These are phyloP conservation scores for Athalia circularis DNA, from an alignment of 2,888 invertebrate species.

Conservation along the genomic window DNA sequence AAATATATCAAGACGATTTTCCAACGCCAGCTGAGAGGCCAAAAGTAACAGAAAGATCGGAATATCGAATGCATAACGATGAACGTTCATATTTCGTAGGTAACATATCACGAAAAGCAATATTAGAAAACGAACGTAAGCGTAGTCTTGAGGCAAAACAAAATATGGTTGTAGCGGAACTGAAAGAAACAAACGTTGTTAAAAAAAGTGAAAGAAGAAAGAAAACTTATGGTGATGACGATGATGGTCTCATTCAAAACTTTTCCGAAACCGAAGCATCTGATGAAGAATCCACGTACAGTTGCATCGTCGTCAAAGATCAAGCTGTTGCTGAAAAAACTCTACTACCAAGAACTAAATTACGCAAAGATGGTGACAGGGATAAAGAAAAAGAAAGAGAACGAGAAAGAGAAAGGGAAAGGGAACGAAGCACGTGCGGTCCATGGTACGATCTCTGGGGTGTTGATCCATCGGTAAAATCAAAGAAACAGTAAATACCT, in stretches of 20 bases:
- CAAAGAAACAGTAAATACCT: slow-evolving; percentile 71
- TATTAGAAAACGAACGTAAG: slow-evolving; percentile 71
- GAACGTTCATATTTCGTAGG: slow-evolving; percentile 68
- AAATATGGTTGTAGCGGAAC: slow-evolving; percentile 69
- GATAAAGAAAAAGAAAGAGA: slow-evolving; percentile 71
- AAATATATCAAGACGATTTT: slow-evolving; percentile 66
- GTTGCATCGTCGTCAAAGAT: slow-evolving; percentile 89
- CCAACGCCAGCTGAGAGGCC: slow-evolving; percentile 71
- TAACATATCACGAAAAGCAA: slow-evolving; percentile 71
- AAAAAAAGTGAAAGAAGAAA: slow-evolving; percentile 66
- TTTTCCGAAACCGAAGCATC: slow-evolving; percentile 71
- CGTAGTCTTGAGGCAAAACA: slow-evolving; percentile 70
- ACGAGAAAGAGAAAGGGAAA: slow-evolving; percentile 68
- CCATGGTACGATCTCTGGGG: slow-evolving; percentile 95
- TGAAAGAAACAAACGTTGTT: slow-evolving; percentile 70
- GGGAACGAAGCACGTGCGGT: slow-evolving; percentile 82
- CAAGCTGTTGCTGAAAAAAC: slow-evolving; percentile 74
- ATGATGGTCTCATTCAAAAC: slow-evolving; percentile 66
- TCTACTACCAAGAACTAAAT: slow-evolving; percentile 83
- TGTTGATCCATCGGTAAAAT: slow-evolving; percentile 81
- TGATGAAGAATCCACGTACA: slow-evolving; percentile 74
- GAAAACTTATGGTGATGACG: slow-evolving; percentile 65
- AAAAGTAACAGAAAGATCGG: slow-evolving; percentile 61
- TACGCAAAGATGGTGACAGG: slow-evolving; percentile 77
- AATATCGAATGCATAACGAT: slow-evolving; percentile 61